phyloP scores from a whole-genome alignment of 2,797 vertebrate species.

The Hydrophis major region DNA sequence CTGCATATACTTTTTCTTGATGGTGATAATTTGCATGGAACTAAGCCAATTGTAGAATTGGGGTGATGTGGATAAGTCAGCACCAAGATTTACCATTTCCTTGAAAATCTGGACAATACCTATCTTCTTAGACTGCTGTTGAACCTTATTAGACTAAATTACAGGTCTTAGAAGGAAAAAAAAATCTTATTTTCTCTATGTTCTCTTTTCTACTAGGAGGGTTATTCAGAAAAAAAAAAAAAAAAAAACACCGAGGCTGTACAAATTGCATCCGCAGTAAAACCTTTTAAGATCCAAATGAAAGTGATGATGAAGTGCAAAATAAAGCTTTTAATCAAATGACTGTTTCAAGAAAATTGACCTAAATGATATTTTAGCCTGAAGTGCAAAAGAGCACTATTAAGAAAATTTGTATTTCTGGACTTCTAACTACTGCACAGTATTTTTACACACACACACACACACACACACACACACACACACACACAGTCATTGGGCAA shows the following conservation, averaged over 20 bases:
- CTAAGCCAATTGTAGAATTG: not conserved
- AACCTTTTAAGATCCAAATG: not conserved
- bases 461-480: too few relatives aligned
- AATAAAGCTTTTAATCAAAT: not conserved
- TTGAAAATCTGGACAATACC: not conserved
- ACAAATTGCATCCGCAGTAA: not conserved
- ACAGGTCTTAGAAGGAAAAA: not conserved
- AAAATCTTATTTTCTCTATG: not conserved
- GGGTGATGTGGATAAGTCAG: not conserved
- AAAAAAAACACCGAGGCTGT: not conserved
- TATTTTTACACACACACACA: not conserved
- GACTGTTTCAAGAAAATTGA: not conserved
- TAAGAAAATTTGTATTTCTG: not conserved
- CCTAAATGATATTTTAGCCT: conserved; percentile 13
- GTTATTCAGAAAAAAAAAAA: not conserved
- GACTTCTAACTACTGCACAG: conserved; percentile 7
- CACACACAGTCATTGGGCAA: too few relatives aligned
- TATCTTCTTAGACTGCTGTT: not conserved
- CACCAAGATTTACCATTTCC: not conserved
- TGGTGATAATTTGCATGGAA: not conserved
- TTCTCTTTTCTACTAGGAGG: not conserved
- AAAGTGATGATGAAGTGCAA: not conserved
- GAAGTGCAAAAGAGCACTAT: conserved; percentile 21
- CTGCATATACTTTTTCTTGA: not conserved
- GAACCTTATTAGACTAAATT: not conserved